phyloP scores from a whole-genome alignment of 2,797 vertebrate species.

The Cynodonichthys magdalenae region DNA sequence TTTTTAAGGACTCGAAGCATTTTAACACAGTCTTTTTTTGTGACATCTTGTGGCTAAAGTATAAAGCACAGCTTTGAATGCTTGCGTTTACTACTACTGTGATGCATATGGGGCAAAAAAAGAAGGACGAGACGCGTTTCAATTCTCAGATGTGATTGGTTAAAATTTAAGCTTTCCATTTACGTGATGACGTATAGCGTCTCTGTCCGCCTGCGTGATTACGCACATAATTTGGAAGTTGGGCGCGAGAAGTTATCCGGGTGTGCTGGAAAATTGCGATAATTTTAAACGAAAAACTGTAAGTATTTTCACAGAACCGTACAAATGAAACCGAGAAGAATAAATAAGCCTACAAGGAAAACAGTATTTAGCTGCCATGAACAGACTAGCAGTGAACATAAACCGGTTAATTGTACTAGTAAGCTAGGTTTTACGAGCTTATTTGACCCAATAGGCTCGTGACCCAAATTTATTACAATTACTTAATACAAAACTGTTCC shows the following conservation, averaged over 20 bases:
- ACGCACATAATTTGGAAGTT: constrained; percentile 32
- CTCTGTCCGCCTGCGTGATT: background rate
- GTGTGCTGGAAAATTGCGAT: background rate
- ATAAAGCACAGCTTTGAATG: too few species aligned
- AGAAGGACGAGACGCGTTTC: background rate
- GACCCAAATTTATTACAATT: too few species aligned
- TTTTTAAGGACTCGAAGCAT: too few species aligned
- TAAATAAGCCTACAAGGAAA: rapidly evolving
- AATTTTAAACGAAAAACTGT: background rate
- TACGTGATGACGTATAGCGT: constrained; percentile 4
- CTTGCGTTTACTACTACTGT: too few species aligned
- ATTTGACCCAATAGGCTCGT: background rate
- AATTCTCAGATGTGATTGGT: background rate
- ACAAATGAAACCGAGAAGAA: background rate
- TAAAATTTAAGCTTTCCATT: background rate
- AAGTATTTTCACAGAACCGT: background rate
- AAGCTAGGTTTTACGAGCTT: background rate
- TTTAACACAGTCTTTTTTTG: too few species aligned
- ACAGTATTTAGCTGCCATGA: background rate
- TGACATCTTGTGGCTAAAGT: too few species aligned
- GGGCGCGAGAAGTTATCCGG: constrained; percentile 44
- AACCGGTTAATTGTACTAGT: background rate
- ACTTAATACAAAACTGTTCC: background rate
- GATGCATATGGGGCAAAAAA: too few species aligned
- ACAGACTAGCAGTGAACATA: background rate